Evolutionary conservation across 2,797 vertebrate species (phyloP), one percentile per base, ranked within the genome.

Genomic region (Morus bassanus): DNA sequence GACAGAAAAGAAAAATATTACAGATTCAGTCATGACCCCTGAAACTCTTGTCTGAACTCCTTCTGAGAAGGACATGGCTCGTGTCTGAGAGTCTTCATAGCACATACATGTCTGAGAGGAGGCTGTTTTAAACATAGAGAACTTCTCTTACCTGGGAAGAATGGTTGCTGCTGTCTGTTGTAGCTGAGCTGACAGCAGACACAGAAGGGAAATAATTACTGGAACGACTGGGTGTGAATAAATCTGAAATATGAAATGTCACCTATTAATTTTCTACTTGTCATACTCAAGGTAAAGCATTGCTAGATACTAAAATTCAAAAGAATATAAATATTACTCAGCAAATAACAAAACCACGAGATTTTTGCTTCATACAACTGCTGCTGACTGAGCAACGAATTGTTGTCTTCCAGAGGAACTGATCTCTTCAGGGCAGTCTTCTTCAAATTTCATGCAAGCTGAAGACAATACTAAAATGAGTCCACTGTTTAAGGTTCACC

Each of bases 181-280:
- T 98, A 96, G 98, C 97, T 84, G 98, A 97, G 91, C 98, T 98
- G 95, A 98, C 97, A 97, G 98, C 98, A 97, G 98, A 98, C 95
- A 97, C 95, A 76, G 97, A 77, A 95, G 97, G 98, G 98, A 98
- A 98, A 95, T 93, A 97, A 88, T 11, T 95, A 88, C 51, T 96
- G 81, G 98, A 97, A 97, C 99, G 99, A 97, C 98, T 98, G 96
- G 98, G 98, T 12, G 98, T 98, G 98, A 99, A 99, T 96, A 99
- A 98, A 98, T 99, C 99, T 99, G 98, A 91, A 97, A 97, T 50
- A 68, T 1, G 25, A 57, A 50, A 45, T 61, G 50, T 18, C 63
- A 84, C 10, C 63, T 41, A 56, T 70, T 75, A 63, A 73, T 88
- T 67, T 74, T 85, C 54, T 70, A 22, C 2, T 65, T 63, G 59